Conservation (phyloP, 2,113 vertebrate genomes). For the Polyodon spathula region DNA sequence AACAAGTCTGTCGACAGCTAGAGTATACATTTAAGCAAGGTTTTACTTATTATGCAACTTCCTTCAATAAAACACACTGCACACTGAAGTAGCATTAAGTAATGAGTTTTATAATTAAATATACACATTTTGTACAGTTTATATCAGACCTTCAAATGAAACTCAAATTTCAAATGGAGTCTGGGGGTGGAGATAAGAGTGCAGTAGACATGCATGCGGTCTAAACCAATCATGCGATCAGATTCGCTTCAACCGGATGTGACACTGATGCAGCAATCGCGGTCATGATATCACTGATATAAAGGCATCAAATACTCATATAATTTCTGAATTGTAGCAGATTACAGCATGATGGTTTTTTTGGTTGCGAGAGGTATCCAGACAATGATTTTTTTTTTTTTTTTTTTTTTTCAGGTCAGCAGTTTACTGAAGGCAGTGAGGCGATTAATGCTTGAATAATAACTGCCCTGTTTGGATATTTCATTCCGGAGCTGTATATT, state of each 20-base stretch:
- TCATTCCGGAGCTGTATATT: not conserved
- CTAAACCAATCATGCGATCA: constrained; percentile 29
- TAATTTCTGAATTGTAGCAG: constrained; percentile 7
- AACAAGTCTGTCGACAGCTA: too few species aligned
- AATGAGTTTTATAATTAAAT: too few species aligned
- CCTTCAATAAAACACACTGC: too few species aligned
- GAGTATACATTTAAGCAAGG: too few species aligned
- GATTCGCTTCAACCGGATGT: constrained; percentile 33
- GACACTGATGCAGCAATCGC: constrained; percentile 43
- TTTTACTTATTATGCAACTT: too few species aligned
- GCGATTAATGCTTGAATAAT: constrained; percentile 3
- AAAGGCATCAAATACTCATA: constrained; percentile 30
- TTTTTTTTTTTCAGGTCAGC: constrained; percentile 6
- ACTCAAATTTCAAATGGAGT: too few species aligned
- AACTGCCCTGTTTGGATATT: not conserved
- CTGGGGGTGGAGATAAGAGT: too few species aligned
- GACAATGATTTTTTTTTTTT: constrained; percentile 13
- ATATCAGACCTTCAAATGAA: too few species aligned
- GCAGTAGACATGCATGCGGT: constrained; percentile 27
- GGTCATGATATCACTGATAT: constrained; percentile 39
- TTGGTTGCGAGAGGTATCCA: too few species aligned
- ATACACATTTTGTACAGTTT: too few species aligned
- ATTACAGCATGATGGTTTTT: constrained; percentile 1
- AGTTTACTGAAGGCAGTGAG: constrained; percentile 3
- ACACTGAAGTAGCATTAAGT: too few species aligned